These are phyloP conservation scores for Margaritifera margaritifera DNA, from an alignment of 2,888 invertebrate genomes.

Conservation along the genomic window DNA sequence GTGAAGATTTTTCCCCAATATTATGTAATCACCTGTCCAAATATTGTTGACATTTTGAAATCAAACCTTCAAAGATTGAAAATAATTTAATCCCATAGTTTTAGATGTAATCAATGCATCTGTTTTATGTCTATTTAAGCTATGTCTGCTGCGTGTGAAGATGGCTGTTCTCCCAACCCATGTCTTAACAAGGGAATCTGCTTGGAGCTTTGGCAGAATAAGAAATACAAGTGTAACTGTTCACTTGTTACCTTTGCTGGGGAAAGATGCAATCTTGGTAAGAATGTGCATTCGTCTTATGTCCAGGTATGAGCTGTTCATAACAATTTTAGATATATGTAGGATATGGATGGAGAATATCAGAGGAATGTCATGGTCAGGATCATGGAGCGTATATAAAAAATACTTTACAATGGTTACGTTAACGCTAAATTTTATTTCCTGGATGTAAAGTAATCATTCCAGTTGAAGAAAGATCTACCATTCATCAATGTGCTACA, in stretches of 20 bases:
- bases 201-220: conserved; percentile 54
- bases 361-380: no score
- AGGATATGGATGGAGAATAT: no score
- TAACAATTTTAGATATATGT: no score
- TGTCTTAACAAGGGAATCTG: conserved; percentile 60
- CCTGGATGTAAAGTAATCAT: no score
- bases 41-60: neutral
- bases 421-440: no score
- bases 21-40: neutral
- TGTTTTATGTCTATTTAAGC: conserved; percentile 21
- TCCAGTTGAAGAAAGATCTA: no score
- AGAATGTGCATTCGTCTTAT: conserved; percentile 1
- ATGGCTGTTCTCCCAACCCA: conserved; percentile 51
- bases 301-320: no score
- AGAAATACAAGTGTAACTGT: conserved; percentile 59
- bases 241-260: conserved; percentile 55
- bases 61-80: neutral
- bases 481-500: no score
- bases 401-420: no score
- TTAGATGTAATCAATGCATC: no score
- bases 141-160: conserved; percentile 48
- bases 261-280: conserved; percentile 57
- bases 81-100: no score
- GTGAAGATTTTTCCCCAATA: neutral
- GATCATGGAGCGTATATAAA: no score